Evolutionary conservation across 2,113 vertebrate genomes (phyloP).

Genomic region (Phrynocephalus versicolor): DNA sequence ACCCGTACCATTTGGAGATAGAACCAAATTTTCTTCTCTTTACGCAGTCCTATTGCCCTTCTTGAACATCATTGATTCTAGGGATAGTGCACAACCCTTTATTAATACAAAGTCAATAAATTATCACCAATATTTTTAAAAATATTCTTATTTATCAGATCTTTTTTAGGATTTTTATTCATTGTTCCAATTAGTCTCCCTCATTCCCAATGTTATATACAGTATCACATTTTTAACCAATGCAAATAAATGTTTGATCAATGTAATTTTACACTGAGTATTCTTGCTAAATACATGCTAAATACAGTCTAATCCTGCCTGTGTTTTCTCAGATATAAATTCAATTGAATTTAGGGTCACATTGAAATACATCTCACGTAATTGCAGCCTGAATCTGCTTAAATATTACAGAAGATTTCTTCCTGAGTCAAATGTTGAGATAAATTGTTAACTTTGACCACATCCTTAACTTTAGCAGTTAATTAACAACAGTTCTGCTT

Average conservation of each 20-base stretch:
- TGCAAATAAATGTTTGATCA: neutral
- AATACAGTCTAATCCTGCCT: neutral
- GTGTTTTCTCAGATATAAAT: neutral
- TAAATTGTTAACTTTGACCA: neutral
- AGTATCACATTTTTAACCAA: neutral
- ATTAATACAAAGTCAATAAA: too few species aligned
- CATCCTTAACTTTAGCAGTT: neutral
- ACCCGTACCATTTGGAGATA: too few species aligned
- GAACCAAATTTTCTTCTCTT: too few species aligned
- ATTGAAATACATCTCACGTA: neutral
- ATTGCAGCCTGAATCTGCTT: neutral
- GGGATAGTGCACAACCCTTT: too few species aligned
- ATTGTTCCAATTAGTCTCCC: neutral
- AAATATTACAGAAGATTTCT: neutral
- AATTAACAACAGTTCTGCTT: conserved; percentile 10
- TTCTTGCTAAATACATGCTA: neutral
- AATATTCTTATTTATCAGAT: too few species aligned
- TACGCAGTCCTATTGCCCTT: too few species aligned
- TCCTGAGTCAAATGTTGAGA: neutral
- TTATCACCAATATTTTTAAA: too few species aligned
- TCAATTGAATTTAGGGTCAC: neutral
- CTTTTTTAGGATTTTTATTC: too few species aligned
- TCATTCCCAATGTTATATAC: neutral
- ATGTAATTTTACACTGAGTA: neutral
- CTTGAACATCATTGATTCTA: too few species aligned